A percentile compares a stretch with the other conserved stretches of the same genome.
phyloP scores from a whole-genome alignment of 2,113 vertebrate species.

The Condylura cristata region DNA sequence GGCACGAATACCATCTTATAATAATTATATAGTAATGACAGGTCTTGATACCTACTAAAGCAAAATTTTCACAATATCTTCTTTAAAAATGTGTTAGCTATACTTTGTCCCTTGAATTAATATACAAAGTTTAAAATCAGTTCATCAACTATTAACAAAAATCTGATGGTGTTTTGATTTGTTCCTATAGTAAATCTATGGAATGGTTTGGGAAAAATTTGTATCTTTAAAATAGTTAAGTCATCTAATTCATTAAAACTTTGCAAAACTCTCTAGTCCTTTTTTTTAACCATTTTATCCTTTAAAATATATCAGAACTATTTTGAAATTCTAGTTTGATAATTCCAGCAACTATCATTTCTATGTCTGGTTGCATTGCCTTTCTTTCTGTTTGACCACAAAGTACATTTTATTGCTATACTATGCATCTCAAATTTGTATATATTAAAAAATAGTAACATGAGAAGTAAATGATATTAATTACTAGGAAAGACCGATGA shows the following conservation, averaged over 20 bases:
- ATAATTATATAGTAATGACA: background rate
- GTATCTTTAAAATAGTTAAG: background rate
- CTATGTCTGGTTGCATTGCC: background rate
- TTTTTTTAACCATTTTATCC: background rate
- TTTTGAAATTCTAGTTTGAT: background rate
- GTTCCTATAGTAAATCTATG: background rate
- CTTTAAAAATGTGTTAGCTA: background rate
- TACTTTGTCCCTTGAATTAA: background rate
- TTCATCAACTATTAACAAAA: background rate
- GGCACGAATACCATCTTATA: background rate
- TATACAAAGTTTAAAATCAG: conserved; percentile 9
- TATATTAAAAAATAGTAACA: background rate
- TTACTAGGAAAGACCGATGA: background rate
- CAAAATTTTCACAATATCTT: background rate
- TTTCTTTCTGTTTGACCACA: background rate
- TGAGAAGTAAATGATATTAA: background rate
- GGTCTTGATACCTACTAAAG: background rate
- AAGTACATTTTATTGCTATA: background rate
- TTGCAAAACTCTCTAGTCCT: background rate
- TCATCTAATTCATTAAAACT: too few relatives aligned
- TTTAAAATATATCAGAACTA: background rate
- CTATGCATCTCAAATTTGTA: background rate
- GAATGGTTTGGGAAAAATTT: background rate
- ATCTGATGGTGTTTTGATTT: background rate
- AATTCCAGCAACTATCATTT: background rate